Evolutionary conservation across 2,888 invertebrate genomes (phyloP).

Genomic region (Melanchra persicariae): DNA sequence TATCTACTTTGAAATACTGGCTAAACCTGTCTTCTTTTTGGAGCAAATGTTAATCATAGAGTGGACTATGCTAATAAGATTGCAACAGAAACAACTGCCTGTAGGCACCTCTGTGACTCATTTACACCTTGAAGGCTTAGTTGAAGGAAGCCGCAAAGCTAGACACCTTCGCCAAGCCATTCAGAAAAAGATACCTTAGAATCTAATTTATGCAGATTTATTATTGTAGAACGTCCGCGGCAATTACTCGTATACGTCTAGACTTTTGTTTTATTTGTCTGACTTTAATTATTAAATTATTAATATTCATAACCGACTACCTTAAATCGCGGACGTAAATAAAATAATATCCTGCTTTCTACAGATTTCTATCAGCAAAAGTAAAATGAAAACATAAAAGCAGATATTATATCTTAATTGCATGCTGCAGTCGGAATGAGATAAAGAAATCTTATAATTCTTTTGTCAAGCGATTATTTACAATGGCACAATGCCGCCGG

Average conservation of each 20-base stretch:
- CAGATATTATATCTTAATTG: constrained; percentile 55
- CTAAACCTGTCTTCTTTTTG: not conserved
- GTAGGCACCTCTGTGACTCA: constrained; percentile 30
- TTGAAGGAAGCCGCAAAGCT: not conserved
- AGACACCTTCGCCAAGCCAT: not conserved
- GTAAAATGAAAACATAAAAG: constrained; percentile 35
- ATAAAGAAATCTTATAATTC: constrained; percentile 62
- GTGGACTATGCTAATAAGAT: constrained; percentile 26
- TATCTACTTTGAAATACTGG: not conserved
- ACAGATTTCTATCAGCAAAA: constrained; percentile 59
- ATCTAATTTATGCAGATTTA: constrained; percentile 29
- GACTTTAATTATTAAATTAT: constrained; percentile 47
- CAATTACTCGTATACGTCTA: constrained; percentile 59
- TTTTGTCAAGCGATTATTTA: constrained; percentile 66
- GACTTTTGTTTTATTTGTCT: constrained; percentile 55
- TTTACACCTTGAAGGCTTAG: constrained; percentile 9
- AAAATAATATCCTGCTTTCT: constrained; percentile 62
- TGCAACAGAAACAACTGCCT: constrained; percentile 28
- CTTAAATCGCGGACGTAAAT: constrained; percentile 35
- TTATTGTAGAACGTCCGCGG: constrained; percentile 33
- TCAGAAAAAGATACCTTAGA: not conserved
- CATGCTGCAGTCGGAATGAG: constrained; percentile 40
- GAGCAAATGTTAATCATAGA: not conserved
- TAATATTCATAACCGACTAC: constrained; percentile 50
- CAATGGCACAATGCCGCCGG: constrained; percentile 51